These are phyloP conservation scores for Lethocerus indicus DNA, from an alignment of 1,140 invertebrate genomes.

Conservation along the genomic window DNA sequence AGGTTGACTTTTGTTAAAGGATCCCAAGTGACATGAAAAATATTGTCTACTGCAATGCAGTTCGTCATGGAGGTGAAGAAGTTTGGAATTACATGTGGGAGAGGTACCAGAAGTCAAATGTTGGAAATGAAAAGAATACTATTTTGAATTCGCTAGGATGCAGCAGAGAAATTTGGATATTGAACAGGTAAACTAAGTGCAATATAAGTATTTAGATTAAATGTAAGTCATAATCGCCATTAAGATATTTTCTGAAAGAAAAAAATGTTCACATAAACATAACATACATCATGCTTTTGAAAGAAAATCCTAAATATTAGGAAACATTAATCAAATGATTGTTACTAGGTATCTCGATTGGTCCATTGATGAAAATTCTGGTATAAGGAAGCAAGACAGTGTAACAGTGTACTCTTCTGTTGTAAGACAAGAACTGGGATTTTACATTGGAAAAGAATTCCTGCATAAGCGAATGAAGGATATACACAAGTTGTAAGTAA, in stretches of 20 bases:
- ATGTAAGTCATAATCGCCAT: neutral
- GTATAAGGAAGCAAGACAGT: constrained; percentile 65
- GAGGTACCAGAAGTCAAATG: constrained; percentile 48
- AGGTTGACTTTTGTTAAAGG: constrained; percentile 25
- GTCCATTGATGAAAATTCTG: constrained; percentile 45
- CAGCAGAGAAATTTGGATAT: constrained; percentile 53
- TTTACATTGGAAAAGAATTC: constrained; percentile 54
- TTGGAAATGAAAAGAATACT: constrained; percentile 56
- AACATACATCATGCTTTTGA: no score
- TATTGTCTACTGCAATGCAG: constrained; percentile 69
- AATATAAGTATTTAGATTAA: neutral
- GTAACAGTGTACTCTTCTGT: constrained; percentile 52
- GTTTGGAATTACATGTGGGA: constrained; percentile 79
- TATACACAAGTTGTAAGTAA: constrained; percentile 4
- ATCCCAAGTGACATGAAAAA: constrained; percentile 65
- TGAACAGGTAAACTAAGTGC: constrained; percentile 40
- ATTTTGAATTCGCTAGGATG: constrained; percentile 63
- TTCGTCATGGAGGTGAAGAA: constrained; percentile 53
- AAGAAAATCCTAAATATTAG: neutral
- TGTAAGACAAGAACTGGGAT: constrained; percentile 48
- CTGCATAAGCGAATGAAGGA: constrained; percentile 23
- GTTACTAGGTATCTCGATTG: constrained; percentile 45
- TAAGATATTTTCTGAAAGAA: neutral
- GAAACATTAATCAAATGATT: neutral
- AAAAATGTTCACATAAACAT: neutral